phyloP scores from a whole-genome alignment of 2,888 invertebrate genomes.

The Glyphotaelius pellucidus region DNA sequence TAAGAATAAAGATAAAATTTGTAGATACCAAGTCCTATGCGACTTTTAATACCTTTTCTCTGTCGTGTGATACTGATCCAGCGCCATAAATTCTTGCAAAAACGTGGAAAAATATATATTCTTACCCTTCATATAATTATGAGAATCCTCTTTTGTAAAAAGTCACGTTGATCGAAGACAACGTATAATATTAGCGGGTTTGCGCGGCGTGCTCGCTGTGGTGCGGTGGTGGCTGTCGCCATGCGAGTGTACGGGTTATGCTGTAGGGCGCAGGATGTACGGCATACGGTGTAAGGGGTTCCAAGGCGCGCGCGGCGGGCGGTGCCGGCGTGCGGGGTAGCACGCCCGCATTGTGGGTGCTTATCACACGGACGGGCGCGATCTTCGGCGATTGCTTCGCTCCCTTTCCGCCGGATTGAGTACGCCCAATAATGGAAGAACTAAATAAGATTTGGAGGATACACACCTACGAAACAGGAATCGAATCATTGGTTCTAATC shows the following conservation, averaged over 20 bases:
- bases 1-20: not conserved
- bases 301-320: too few species aligned
- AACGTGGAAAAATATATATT: not conserved
- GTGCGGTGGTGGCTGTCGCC: not conserved
- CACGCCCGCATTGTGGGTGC: slow-evolving; percentile 7
- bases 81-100: not conserved
- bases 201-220: not conserved
- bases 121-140: not conserved
- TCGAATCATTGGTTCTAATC: too few species aligned
- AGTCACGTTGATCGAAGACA: slow-evolving; percentile 20
- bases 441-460: not conserved
- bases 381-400: slow-evolving; percentile 36
- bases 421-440: not conserved
- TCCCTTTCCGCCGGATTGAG: slow-evolving; percentile 24
- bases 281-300: not conserved
- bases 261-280: not conserved
- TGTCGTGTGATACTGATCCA: not conserved
- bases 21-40: not conserved
- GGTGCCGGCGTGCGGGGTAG: not conserved
- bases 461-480: too few species aligned
- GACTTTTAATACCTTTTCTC: not conserved
- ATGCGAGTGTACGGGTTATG: not conserved
- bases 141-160: not conserved
- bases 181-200: not conserved
- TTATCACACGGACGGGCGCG: slow-evolving; percentile 27